A percentile compares a stretch with the other conserved stretches of the same genome.
Evolutionary conservation across 2,113 vertebrate species (phyloP).

Genomic region (Tragelaphus strepsiceros): DNA sequence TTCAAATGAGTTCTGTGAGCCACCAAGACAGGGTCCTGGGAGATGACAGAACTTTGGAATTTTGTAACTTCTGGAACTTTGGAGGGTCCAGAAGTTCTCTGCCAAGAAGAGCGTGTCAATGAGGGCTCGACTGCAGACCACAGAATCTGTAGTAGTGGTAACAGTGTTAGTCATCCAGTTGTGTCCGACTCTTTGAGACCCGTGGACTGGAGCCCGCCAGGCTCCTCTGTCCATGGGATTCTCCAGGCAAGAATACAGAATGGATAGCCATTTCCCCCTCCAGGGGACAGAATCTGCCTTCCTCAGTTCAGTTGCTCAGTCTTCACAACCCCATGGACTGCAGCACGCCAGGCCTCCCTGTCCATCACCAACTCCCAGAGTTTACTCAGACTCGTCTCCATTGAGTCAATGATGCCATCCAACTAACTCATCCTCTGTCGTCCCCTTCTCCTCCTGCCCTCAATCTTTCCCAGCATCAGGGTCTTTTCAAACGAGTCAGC

Average conservation of each 20-base stretch:
- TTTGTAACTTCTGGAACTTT: background rate
- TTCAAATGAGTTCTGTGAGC: background rate
- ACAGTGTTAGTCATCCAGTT: background rate
- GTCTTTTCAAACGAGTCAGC: background rate
- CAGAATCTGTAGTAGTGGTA: background rate
- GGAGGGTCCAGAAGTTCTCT: background rate
- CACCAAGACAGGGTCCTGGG: background rate
- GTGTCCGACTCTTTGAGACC: background rate
- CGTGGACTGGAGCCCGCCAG: background rate
- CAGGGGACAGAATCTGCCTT: background rate
- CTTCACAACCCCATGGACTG: fast-evolving
- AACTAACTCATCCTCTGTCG: background rate
- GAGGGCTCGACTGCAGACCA: background rate
- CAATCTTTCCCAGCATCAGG: background rate
- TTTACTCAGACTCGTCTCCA: background rate
- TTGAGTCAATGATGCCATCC: background rate
- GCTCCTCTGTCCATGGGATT: background rate
- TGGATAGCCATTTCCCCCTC: background rate
- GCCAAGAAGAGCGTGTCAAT: background rate
- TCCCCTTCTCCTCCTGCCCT: background rate
- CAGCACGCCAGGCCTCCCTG: background rate
- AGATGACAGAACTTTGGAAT: background rate
- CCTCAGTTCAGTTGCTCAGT: background rate
- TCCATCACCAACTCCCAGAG: background rate
- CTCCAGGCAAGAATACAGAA: background rate